Evolutionary conservation across 2,888 invertebrate species (phyloP), one percentile per base, ranked within the genome.

Genomic region (Pecten maximus): DNA sequence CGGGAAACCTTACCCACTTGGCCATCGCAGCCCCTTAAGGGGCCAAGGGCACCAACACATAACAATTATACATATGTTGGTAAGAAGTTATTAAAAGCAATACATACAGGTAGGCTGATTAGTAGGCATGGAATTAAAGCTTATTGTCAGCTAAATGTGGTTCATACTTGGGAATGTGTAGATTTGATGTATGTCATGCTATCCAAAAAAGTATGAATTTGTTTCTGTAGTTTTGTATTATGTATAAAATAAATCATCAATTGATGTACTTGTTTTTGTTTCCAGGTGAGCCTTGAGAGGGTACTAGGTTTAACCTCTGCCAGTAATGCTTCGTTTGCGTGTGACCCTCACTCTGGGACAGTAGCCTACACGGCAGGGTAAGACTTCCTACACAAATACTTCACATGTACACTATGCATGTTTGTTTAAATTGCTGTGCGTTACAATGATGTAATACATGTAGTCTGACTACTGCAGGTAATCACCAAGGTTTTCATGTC

Each of bases 331-430:
- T 98, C 98, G 40, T 97, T 99, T 95, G 98, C 98, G 97, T 98
- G 98, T 96, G 98, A 99, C 96, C 98, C 98, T 50, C 98, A 98
- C 96, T 98, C 98, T 92, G 99, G 99, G 96, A 97, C 98, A 91
- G 98, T 99, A 95, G 99, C 99, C 35, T 99, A 99, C 97, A 99
- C 99, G 91, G 99, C 99, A 95, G 99, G 99, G 99, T 99, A 97
- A 98, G 98, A 96, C 48, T 19, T 23, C 48, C 23, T 48, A 48
- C 48, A 48, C 19, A 23, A 0, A 54, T 54, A 19, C n/a, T 23
- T 54, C 54, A 54, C 54, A 54, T 54, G 54, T 23, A 54, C 23
- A 19, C 19, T n/a, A 54, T 19, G n/a, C 54, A 54, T 54, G 54
- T 54, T 19, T 54, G 54, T 54, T 19, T 54, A 54, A 54, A 10